Evolutionary conservation across 2,888 invertebrate genomes (phyloP).

Genomic region (Polydesmus complanatus): DNA sequence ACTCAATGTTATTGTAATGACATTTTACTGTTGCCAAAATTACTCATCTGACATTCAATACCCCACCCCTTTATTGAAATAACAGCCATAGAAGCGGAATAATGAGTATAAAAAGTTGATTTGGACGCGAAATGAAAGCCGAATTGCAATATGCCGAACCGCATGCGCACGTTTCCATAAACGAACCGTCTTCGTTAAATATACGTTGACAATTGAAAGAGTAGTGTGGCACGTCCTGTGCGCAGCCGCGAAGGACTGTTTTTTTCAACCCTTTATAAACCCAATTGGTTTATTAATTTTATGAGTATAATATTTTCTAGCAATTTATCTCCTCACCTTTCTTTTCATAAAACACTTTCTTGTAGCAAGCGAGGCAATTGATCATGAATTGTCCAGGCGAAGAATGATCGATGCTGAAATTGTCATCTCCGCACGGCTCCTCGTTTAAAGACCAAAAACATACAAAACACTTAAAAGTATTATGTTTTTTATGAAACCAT

Average conservation of each 20-base stretch:
- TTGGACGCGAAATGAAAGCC: too few species aligned
- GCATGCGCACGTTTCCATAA: slow-evolving; percentile 6
- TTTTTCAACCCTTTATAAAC: background rate
- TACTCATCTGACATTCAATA: too few species aligned
- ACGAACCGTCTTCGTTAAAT: slow-evolving; percentile 6
- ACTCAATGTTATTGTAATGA: too few species aligned
- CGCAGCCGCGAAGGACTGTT: slow-evolving; percentile 7
- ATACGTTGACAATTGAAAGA: background rate
- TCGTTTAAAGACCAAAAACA: slow-evolving; percentile 11
- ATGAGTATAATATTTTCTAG: background rate
- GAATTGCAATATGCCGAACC: background rate
- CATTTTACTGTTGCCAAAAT: too few species aligned
- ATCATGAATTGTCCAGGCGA: slow-evolving; percentile 8
- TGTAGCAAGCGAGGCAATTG: slow-evolving; percentile 11
- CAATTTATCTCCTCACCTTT: background rate
- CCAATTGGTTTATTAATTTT: background rate
- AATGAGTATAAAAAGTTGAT: too few species aligned
- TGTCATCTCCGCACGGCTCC: slow-evolving; percentile 7
- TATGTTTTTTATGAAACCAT: background rate
- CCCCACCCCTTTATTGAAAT: too few species aligned
- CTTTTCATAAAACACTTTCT: background rate
- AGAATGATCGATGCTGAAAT: background rate
- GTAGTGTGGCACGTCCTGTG: slow-evolving; percentile 2
- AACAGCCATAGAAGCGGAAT: too few species aligned
- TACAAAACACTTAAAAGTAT: slow-evolving; percentile 4